Evolutionary conservation across 1,140 invertebrate species (phyloP).

Genomic region (Parapsyche elsis): DNA sequence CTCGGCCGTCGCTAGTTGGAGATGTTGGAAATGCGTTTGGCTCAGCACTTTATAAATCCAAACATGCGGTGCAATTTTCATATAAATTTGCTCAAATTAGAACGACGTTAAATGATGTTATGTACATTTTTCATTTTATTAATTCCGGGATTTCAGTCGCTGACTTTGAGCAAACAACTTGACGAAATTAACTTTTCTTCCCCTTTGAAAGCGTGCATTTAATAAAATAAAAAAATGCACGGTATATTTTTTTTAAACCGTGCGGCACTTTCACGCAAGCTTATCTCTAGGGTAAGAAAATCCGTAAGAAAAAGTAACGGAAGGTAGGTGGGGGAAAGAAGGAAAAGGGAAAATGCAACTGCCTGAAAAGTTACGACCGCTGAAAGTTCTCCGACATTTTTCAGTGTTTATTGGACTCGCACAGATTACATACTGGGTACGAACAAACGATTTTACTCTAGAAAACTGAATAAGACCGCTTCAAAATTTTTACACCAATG

Average conservation of each 20-base stretch:
- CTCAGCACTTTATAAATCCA: too few relatives aligned
- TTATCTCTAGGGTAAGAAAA: neutral
- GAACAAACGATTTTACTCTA: neutral
- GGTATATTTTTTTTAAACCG: neutral
- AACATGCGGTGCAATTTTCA: too few relatives aligned
- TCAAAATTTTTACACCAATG: neutral
- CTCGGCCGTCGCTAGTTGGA: too few relatives aligned
- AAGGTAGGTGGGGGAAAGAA: neutral
- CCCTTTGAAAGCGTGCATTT: neutral
- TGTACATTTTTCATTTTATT: too few relatives aligned
- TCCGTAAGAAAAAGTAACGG: neutral
- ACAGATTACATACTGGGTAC: slow-evolving; percentile 28
- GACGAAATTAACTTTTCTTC: slow-evolving; percentile 10
- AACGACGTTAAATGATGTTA: too few relatives aligned
- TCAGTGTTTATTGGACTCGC: slow-evolving; percentile 37
- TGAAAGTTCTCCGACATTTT: slow-evolving; percentile 34
- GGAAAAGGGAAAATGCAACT: slow-evolving; percentile 33
- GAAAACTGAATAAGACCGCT: neutral
- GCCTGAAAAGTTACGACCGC: slow-evolving; percentile 30
- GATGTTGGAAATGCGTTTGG: too few relatives aligned
- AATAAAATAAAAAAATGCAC: neutral
- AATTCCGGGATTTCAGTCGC: too few relatives aligned
- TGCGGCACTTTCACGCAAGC: neutral
- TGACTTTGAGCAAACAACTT: neutral
- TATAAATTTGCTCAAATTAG: too few relatives aligned